Percentiles rank a stretch among this genome's conserved stretches.
Evolutionary conservation across 64 coral and sea anemone genomes (phyloP).

Genomic region (Stichodactyla helianthus): DNA sequence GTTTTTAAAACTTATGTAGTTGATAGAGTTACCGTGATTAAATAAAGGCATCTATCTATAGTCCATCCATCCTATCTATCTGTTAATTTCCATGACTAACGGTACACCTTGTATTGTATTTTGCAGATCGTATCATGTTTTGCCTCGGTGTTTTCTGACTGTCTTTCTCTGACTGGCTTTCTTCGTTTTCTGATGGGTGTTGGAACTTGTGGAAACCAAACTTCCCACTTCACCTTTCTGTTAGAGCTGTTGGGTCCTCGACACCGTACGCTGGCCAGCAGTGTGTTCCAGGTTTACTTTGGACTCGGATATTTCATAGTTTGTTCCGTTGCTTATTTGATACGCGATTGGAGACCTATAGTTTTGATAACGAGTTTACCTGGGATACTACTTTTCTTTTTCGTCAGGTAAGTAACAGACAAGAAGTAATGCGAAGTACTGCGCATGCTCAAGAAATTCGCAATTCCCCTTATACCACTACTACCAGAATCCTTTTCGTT

Average conservation of each 20-base stretch:
- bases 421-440: too few species aligned
- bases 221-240: constrained; percentile 39
- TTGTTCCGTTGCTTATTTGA: constrained; percentile 41
- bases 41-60: not conserved
- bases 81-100: not conserved
- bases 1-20: not conserved
- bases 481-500: too few species aligned
- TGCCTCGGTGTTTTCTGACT: constrained; percentile 54
- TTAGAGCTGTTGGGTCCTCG: constrained; percentile 62
- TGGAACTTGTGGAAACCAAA: constrained; percentile 37
- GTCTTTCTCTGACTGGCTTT: constrained; percentile 47
- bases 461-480: too few species aligned
- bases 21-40: not conserved
- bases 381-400: not conserved
- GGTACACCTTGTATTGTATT: not conserved
- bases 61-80: too few species aligned
- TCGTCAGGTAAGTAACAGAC: not conserved
- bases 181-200: constrained; percentile 67
- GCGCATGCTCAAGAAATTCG: too few species aligned
- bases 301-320: constrained; percentile 32
- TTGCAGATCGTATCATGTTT: not conserved
- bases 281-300: constrained; percentile 58
- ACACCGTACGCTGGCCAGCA: constrained; percentile 57
- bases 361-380: constrained; percentile 63
- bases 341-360: constrained; percentile 70